phyloP scores from a whole-genome alignment of 2,888 invertebrate genomes.

The Tenthredo notha region DNA sequence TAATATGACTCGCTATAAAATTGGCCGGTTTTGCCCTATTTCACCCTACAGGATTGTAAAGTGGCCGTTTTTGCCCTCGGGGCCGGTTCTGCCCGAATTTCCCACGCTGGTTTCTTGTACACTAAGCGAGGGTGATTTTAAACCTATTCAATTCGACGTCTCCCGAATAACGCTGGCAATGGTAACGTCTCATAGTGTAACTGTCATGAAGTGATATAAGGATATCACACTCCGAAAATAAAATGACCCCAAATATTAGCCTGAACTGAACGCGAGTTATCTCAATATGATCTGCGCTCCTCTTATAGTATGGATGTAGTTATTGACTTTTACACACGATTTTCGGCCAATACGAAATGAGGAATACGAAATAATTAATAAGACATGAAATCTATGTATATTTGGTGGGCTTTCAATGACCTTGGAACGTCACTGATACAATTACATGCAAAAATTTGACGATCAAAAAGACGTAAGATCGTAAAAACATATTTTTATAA shows the following conservation, averaged over 20 bases:
- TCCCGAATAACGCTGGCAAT: background rate
- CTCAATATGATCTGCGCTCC: background rate
- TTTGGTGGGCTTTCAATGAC: background rate
- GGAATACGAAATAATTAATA: background rate
- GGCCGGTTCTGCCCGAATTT: background rate
- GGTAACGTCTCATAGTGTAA: background rate
- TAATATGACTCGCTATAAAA: background rate
- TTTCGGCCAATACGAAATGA: background rate
- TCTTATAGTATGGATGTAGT: background rate
- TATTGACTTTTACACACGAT: background rate
- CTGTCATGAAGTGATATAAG: background rate
- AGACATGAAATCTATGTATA: background rate
- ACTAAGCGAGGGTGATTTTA: background rate
- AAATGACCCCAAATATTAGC: background rate
- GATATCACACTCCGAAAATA: background rate
- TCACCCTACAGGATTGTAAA: background rate
- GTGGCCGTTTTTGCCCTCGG: background rate
- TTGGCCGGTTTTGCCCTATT: background rate
- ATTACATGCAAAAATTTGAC: background rate
- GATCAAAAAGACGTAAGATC: too few species aligned
- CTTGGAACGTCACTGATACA: background rate
- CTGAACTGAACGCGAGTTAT: background rate
- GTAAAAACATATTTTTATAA: conserved; percentile 41
- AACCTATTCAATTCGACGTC: background rate
- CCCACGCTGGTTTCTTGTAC: background rate